Percentiles rank a stretch among this genome's conserved stretches.
phyloP scores from a whole-genome alignment of 2,888 invertebrate species.

The Drosophila multiciliata region DNA sequence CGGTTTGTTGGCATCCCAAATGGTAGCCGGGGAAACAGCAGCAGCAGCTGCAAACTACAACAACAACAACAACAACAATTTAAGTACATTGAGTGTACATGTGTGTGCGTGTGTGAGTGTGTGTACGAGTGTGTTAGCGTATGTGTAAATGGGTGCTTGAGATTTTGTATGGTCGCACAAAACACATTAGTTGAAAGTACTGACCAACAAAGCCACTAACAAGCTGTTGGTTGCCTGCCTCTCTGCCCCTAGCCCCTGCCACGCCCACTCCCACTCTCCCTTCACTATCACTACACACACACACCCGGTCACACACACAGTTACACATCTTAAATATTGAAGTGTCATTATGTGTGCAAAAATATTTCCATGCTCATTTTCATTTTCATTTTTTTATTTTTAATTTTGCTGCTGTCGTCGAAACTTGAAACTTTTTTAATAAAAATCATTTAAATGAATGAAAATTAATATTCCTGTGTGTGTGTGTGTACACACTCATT shows the following conservation, averaged over 20 bases:
- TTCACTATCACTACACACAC: neutral
- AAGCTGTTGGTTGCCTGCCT: slow-evolving; percentile 69
- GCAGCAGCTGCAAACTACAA: slow-evolving; percentile 44
- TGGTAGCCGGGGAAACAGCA: slow-evolving; percentile 14
- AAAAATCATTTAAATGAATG: slow-evolving; percentile 78
- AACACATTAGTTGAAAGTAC: slow-evolving; percentile 82
- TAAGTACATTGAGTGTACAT: slow-evolving; percentile 65
- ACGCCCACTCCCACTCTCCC: neutral
- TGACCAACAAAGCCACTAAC: slow-evolving; percentile 82
- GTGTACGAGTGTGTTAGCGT: slow-evolving; percentile 29
- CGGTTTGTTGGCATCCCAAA: slow-evolving; percentile 69
- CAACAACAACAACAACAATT: slow-evolving; percentile 32
- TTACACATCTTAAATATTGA: slow-evolving; percentile 58
- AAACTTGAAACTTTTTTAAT: slow-evolving; percentile 71
- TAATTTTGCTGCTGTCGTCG: slow-evolving; percentile 44
- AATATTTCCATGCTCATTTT: slow-evolving; percentile 45
- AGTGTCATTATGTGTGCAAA: slow-evolving; percentile 59
- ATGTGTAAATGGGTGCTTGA: slow-evolving; percentile 69
- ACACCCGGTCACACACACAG: slow-evolving; percentile 23
- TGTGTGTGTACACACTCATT: neutral
- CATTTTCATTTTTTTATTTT: slow-evolving; percentile 29
- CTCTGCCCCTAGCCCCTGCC: neutral
- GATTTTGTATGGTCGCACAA: slow-evolving; percentile 76
- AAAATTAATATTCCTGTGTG: slow-evolving; percentile 61
- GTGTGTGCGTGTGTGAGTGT: slow-evolving; percentile 15